phyloP scores from a whole-genome alignment of 2,797 vertebrate species.

The Hydrolagus colliei region DNA sequence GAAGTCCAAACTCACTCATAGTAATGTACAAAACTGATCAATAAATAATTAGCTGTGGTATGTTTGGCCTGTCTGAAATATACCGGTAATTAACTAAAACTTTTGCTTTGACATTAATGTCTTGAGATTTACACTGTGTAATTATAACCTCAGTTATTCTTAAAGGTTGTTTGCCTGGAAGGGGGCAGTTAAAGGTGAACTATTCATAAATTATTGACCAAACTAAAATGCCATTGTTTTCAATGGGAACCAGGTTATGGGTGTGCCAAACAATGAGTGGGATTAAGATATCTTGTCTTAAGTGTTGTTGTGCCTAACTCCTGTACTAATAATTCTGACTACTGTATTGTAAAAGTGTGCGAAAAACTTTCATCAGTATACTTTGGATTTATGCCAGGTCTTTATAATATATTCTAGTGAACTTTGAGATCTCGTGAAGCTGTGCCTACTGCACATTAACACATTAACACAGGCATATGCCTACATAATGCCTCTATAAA shows the following conservation, averaged over 20 bases:
- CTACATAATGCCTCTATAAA: no score
- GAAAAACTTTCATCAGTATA: neutral
- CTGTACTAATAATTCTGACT: neutral
- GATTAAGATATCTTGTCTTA: neutral
- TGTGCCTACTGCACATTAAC: no score
- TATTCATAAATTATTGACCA: constrained; percentile 16
- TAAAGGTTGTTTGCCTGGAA: constrained; percentile 19
- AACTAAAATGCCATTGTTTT: constrained; percentile 20
- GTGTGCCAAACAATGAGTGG: constrained; percentile 2
- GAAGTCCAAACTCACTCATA: neutral
- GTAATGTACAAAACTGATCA: neutral
- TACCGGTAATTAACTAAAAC: constrained; percentile 7
- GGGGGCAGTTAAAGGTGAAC: neutral
- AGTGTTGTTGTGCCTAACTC: neutral
- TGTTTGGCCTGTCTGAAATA: neutral
- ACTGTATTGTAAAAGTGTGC: neutral
- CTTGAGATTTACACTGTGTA: constrained; percentile 27
- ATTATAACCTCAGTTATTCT: constrained; percentile 19
- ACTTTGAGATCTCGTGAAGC: no score
- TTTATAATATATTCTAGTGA: no score
- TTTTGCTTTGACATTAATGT: neutral
- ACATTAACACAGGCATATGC: no score
- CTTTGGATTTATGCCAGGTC: neutral
- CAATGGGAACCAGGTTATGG: neutral
- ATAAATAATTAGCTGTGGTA: constrained; percentile 21